These are phyloP conservation scores for Darevskia nairensis DNA, from an alignment of 2,797 vertebrate genomes.

Conservation along the genomic window DNA sequence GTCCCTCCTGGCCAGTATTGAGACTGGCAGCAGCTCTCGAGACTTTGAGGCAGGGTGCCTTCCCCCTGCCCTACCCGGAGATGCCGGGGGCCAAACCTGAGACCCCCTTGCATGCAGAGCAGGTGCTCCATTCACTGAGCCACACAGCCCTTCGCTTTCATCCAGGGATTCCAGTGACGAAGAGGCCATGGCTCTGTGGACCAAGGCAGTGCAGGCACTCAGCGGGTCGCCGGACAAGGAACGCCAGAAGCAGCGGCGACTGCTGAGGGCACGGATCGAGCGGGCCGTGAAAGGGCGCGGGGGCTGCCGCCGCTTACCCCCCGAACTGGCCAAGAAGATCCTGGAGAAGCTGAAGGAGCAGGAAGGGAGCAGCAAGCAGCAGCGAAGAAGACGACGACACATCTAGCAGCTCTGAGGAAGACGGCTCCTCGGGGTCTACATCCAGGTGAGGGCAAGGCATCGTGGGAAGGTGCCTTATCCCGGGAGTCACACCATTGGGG, in stretches of 20 bases:
- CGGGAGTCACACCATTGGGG: too few relatives aligned
- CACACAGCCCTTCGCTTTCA: neutral
- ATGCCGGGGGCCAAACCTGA: too few relatives aligned
- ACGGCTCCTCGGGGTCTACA: conserved; percentile 7
- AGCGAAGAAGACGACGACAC: fast-evolving
- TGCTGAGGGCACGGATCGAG: neutral
- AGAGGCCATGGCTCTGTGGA: conserved; percentile 70
- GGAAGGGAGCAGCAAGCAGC: neutral
- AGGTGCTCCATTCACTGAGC: neutral
- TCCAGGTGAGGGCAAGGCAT: conserved; percentile 31
- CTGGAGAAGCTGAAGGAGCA: conserved; percentile 30
- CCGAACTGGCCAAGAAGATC: fast-evolving
- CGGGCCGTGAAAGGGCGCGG: fast-evolving
- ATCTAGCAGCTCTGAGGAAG: neutral
- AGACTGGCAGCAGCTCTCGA: too few relatives aligned
- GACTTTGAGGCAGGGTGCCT: too few relatives aligned
- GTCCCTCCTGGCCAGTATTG: too few relatives aligned
- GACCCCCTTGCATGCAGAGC: too few relatives aligned
- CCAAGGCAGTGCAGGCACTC: neutral
- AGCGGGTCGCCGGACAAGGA: conserved; percentile 13
- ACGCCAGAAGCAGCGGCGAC: neutral
- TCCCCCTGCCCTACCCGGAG: too few relatives aligned
- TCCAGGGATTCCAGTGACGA: conserved; percentile 86
- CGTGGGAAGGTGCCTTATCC: neutral
- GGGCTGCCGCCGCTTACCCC: neutral